Percentiles rank a stretch among this genome's conserved stretches.
phyloP scores from a whole-genome alignment of 2,797 vertebrate species.

The Acrossocheilus fasciatus region DNA sequence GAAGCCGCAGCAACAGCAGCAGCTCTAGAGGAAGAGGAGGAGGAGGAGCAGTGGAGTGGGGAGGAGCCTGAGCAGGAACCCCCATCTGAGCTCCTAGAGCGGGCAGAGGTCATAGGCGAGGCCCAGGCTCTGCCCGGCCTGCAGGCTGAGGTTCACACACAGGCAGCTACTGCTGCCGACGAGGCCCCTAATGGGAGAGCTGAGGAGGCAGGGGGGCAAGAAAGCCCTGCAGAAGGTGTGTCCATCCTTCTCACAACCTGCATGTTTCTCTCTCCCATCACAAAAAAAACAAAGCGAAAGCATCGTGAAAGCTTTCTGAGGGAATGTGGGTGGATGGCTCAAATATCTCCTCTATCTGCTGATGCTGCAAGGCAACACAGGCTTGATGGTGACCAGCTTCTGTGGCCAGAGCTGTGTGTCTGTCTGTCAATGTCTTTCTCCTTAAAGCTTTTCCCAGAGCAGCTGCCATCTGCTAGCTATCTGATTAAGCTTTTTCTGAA shows the following conservation, averaged over 20 bases:
- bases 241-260: conserved; percentile 84
- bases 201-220: conserved; percentile 77
- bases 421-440: conserved; percentile 65
- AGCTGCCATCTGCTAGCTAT: conserved; percentile 60
- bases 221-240: conserved; percentile 90
- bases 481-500: conserved; percentile 73
- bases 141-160: conserved; percentile 76
- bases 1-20: conserved; percentile 80
- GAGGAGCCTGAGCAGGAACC: conserved; percentile 84
- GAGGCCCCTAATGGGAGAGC: conserved; percentile 81
- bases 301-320: conserved; percentile 47
- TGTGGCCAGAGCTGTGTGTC: conserved; percentile 73
- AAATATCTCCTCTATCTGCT: conserved; percentile 71
- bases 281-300: conserved; percentile 43
- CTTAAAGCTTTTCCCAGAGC: conserved; percentile 69
- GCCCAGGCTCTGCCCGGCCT: conserved; percentile 78
- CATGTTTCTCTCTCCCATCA: conserved; percentile 81
- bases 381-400: conserved; percentile 79
- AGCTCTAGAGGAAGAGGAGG: conserved; percentile 87
- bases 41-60: conserved; percentile 83
- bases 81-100: conserved; percentile 80
- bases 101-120: conserved; percentile 81
- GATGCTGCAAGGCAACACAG: conserved; percentile 85
- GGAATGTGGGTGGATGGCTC: conserved; percentile 73
- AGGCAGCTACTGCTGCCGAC: conserved; percentile 81